These are phyloP conservation scores for Dendroctonus valens DNA, from an alignment of 1,140 invertebrate species.

Conservation along the genomic window DNA sequence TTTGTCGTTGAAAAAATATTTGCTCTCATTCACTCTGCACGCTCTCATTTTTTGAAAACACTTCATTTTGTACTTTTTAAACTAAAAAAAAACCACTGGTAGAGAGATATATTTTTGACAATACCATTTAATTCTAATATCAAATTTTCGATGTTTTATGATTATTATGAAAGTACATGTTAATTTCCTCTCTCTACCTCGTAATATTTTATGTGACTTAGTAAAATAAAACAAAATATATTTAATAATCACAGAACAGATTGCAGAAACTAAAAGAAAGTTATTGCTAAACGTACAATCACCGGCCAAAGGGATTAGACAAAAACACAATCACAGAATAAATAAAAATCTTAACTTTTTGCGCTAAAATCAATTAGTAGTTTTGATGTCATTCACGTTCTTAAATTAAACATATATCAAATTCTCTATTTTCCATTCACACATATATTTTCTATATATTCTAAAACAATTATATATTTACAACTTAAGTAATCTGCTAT, in stretches of 20 bases:
- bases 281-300: slow-evolving; percentile 35
- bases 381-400: slow-evolving; percentile 24
- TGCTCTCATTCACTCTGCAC: slow-evolving; percentile 25
- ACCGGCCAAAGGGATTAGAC: slow-evolving; percentile 20
- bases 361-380: not conserved
- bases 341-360: slow-evolving; percentile 24
- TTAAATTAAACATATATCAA: slow-evolving; percentile 26
- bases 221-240: slow-evolving; percentile 26
- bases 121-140: too few species aligned
- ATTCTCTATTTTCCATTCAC: slow-evolving; percentile 37
- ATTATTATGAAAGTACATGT: too few species aligned
- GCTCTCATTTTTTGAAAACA: slow-evolving; percentile 18
- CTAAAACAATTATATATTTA: slow-evolving; percentile 40
- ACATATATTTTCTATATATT: slow-evolving; percentile 33
- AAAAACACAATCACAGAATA: slow-evolving; percentile 35
- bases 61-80: slow-evolving; percentile 36
- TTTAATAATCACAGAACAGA: slow-evolving; percentile 29
- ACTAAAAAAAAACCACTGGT: slow-evolving; percentile 18
- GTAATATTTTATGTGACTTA: slow-evolving; percentile 25
- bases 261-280: slow-evolving; percentile 22
- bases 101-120: not conserved
- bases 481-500: slow-evolving; percentile 31
- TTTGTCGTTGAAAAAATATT: slow-evolving; percentile 31
- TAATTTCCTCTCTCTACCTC: slow-evolving; percentile 9
- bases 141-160: too few species aligned